A percentile compares a stretch with the other conserved stretches of the same genome.
These are phyloP conservation scores for Tachystola acroxantha DNA, from an alignment of 2,888 invertebrate species.

Conservation along the genomic window DNA sequence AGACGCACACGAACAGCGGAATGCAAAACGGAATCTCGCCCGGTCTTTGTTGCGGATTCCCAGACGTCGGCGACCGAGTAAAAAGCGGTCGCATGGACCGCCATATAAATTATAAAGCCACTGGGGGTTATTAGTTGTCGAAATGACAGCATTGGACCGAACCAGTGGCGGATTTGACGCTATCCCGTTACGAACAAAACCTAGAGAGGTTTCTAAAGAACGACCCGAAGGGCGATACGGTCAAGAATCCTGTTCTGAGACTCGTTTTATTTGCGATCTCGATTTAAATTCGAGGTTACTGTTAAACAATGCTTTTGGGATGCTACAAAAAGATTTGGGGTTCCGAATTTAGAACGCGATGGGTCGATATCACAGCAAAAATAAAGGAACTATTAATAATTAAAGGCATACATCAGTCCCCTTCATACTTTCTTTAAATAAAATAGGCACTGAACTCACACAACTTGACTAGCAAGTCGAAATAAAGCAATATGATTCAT, in stretches of 20 bases:
- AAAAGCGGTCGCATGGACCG: constrained; percentile 67
- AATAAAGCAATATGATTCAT: too few relatives aligned
- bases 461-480: too few relatives aligned
- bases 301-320: constrained; percentile 37
- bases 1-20: constrained; percentile 57
- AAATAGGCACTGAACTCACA: too few relatives aligned
- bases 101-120: constrained; percentile 65
- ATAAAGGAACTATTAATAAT: constrained; percentile 6
- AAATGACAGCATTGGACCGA: constrained; percentile 45
- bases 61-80: constrained; percentile 67
- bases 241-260: constrained; percentile 42
- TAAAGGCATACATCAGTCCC: too few relatives aligned
- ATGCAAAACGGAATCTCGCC: constrained; percentile 71
- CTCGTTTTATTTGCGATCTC: constrained; percentile 41
- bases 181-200: constrained; percentile 58
- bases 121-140: constrained; percentile 59
- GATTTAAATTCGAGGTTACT: constrained; percentile 47
- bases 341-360: constrained; percentile 36
- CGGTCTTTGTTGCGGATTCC: constrained; percentile 72
- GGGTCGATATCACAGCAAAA: constrained; percentile 23
- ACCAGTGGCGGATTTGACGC: constrained; percentile 41
- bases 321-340: constrained; percentile 29
- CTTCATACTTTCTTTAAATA: too few relatives aligned
- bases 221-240: constrained; percentile 57
- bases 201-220: constrained; percentile 36